Percentiles rank a stretch among this genome's conserved stretches.
Evolutionary conservation across 2,113 vertebrate genomes (phyloP).

Genomic region (Otis tarda): DNA sequence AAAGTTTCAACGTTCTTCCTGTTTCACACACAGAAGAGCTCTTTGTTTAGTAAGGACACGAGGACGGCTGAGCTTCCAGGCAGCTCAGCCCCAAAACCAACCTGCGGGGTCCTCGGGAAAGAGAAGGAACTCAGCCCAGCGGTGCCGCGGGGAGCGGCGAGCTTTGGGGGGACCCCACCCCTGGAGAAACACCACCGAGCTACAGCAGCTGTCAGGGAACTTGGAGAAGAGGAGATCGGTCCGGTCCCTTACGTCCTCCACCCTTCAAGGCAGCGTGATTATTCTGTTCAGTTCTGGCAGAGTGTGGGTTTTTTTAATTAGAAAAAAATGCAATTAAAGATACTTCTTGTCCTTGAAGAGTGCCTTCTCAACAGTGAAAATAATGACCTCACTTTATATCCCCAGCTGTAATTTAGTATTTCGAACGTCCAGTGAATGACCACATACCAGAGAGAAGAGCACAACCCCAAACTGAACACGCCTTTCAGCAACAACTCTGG

Average conservation of each 20-base stretch:
- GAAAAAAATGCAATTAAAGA: background rate
- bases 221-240: background rate
- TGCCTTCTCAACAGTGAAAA: background rate
- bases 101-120: background rate
- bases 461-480: fast-evolving
- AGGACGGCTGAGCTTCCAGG: background rate
- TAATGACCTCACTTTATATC: background rate
- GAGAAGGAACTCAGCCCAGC: background rate
- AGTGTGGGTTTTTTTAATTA: background rate
- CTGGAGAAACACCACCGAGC: background rate
- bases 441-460: fast-evolving
- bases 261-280: fast-evolving
- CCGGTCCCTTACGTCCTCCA: background rate
- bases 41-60: background rate
- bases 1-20: background rate
- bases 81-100: background rate
- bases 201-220: background rate
- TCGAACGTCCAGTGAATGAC: fast-evolving
- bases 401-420: background rate
- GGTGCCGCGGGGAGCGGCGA: background rate
- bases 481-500: fast-evolving
- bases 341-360: background rate
- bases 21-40: fast-evolving
- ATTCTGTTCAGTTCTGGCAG: background rate
- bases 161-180: background rate